Percentiles rank a stretch among this genome's conserved stretches.
These are phyloP conservation scores for Thyatira batis DNA, from an alignment of 2,888 invertebrate genomes.

Conservation along the genomic window DNA sequence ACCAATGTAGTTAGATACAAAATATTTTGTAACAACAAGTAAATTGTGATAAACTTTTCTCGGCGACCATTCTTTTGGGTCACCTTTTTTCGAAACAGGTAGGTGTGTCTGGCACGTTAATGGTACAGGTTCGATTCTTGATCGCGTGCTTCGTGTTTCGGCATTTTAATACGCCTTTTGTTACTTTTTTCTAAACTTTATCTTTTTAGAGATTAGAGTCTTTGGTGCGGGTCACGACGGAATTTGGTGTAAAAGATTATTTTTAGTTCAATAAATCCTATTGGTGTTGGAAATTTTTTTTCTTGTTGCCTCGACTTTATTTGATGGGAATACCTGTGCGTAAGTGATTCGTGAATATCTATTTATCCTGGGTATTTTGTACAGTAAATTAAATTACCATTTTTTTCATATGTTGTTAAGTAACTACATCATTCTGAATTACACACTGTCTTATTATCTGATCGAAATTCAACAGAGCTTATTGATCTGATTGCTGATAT, in stretches of 20 bases:
- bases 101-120: constrained; percentile 67
- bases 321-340: too few relatives aligned
- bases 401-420: too few relatives aligned
- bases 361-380: too few relatives aligned
- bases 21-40: too few relatives aligned
- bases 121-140: constrained; percentile 66
- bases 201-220: constrained; percentile 29
- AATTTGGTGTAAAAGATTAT: constrained; percentile 32
- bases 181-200: constrained; percentile 34
- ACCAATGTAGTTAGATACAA: too few relatives aligned
- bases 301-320: background rate
- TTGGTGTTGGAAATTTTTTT: background rate
- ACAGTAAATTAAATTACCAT: too few relatives aligned
- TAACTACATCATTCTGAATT: too few relatives aligned
- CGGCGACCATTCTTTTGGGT: constrained; percentile 34
- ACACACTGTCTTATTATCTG: too few relatives aligned
- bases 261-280: constrained; percentile 1
- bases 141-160: constrained; percentile 69
- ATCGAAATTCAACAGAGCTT: too few relatives aligned
- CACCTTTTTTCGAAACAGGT: constrained; percentile 56
- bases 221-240: constrained; percentile 30
- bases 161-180: constrained; percentile 53
- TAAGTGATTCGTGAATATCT: too few relatives aligned
- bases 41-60: constrained; percentile 16
- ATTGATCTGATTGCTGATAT: too few relatives aligned